Conservation (phyloP, 1,140 invertebrate genomes). For the Idris sp. region DNA sequence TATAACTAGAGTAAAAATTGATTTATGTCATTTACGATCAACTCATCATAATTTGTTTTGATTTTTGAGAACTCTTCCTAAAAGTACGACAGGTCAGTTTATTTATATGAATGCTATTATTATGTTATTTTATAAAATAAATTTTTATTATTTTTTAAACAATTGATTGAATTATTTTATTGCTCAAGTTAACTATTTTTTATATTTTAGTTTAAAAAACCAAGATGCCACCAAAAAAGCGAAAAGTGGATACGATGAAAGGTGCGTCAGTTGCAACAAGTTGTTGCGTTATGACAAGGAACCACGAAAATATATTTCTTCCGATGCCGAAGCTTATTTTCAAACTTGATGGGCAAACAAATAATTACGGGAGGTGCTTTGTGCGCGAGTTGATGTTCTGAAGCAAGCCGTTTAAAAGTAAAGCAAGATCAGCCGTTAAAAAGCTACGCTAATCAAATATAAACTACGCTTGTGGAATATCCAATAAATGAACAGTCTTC, state of each 20-base stretch:
- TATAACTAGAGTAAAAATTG: too few relatives aligned
- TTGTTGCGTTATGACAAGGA: constrained; percentile 9
- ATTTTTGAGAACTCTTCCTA: too few relatives aligned
- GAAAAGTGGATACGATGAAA: background rate
- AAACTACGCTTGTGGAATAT: constrained; percentile 1
- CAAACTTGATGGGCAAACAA: background rate
- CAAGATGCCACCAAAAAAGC: constrained; percentile 14
- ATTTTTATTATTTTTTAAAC: too few relatives aligned
- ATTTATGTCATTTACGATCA: too few relatives aligned
- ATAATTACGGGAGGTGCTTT: constrained; percentile 5
- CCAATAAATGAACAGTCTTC: constrained; percentile 3
- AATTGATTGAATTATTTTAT: too few relatives aligned
- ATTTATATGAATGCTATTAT: too few relatives aligned
- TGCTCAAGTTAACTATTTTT: too few relatives aligned
- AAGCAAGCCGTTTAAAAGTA: background rate
- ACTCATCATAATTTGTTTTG: too few relatives aligned
- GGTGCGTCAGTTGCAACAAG: constrained; percentile 3
- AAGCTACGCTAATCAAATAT: background rate
- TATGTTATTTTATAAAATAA: too few relatives aligned
- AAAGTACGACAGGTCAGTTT: too few relatives aligned
- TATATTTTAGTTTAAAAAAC: too few relatives aligned
- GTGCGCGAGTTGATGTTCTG: constrained; percentile 11
- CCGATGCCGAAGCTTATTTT: constrained; percentile 1
- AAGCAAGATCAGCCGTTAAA: constrained; percentile 10
- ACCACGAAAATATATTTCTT: constrained; percentile 8